Base-by-base conservation (phyloP, 2,888 invertebrate genomes). In the Tridacna gigas region DNA sequence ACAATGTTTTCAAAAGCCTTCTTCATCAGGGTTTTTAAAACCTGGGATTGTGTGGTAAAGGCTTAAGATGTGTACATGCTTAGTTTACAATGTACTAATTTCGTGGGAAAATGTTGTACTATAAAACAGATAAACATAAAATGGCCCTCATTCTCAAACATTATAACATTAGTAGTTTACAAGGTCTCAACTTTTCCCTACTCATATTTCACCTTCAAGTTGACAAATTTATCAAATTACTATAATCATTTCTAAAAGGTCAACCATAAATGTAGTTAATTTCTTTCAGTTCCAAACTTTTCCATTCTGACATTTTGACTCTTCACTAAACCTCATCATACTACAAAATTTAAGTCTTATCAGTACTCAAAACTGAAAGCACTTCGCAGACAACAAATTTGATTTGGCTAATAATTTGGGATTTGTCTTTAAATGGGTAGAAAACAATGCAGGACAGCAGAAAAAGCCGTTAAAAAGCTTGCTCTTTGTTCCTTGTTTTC, bases 211-310 rank as follows among this genome's bases (percentile, higher is more conserved):
- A 45, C 20, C 18, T 20, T 45, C 11, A 45, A 67, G 45, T 45
- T 67, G 67, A 67, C 67, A 67, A 67, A 67, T 67, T 67, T 37
- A 67, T 67, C 67, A 67, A 67, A 67, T 67, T 67, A 67, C 67
- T 37, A 45, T 67, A 67, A 67, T 67, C 5, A 20, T 67, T 45
- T 45, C 67, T 45, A 20, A 67, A 67, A 67, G 67, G 67, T 67
- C 67, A 67, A 11, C 45, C 5, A 15, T n/a, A 65, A 67, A 67
- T 45, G 67, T 67, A 67, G 67, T 45, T 67, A 67, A 67, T 67
- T 20, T 67, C 37, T 37, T 18, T 37, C 26, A n/a, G 67, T 67
- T n/a, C 28, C 67, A 67, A 67, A 67, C 45, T 37, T 37, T 67
- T 45, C 67, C n/a, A 67, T 45, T 45, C 37, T 67, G 67, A 67